Percentiles rank a stretch among this genome's conserved stretches.
Conservation (phyloP, 92 coral and sea anemone species). For the Bergia puertoricense region DNA sequence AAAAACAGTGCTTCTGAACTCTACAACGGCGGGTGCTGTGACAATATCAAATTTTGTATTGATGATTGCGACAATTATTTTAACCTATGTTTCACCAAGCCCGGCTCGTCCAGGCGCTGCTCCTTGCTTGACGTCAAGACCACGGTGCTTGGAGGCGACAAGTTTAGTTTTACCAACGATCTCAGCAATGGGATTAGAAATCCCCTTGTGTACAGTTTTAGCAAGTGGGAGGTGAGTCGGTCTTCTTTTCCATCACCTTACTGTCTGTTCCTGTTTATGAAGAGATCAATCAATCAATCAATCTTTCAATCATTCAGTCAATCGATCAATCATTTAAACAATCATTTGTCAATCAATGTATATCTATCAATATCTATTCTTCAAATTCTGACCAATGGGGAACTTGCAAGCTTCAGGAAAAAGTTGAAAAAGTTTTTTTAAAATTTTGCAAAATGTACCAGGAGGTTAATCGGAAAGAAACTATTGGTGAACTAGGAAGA, state of each 20-base stretch:
- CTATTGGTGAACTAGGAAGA: no score
- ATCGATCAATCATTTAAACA: no score
- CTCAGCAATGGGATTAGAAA: slow-evolving; percentile 66
- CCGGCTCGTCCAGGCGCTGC: slow-evolving; percentile 46
- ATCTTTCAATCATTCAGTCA: no score
- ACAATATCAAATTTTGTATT: slow-evolving; percentile 48
- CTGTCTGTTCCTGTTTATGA: no score
- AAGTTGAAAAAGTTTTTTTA: no score
- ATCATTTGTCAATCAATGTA: no score
- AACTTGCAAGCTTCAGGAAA: no score
- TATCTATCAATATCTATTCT: no score
- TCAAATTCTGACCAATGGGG: no score
- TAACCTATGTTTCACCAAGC: slow-evolving; percentile 57
- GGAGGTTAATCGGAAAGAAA: no score
- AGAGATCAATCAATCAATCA: no score
- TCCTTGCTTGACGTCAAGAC: slow-evolving; percentile 54
- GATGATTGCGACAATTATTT: slow-evolving; percentile 68
- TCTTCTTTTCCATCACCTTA: background rate
- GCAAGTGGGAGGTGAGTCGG: slow-evolving; percentile 57
- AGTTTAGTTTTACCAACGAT: slow-evolving; percentile 55
- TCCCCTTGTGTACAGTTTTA: slow-evolving; percentile 58
- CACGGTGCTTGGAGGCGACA: slow-evolving; percentile 55
- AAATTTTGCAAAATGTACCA: no score
- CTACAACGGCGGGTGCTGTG: slow-evolving; percentile 68
- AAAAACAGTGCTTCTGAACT: slow-evolving; percentile 48